Evolutionary conservation across 2,113 vertebrate species (phyloP).

Genomic region (Zapus hudsonius): DNA sequence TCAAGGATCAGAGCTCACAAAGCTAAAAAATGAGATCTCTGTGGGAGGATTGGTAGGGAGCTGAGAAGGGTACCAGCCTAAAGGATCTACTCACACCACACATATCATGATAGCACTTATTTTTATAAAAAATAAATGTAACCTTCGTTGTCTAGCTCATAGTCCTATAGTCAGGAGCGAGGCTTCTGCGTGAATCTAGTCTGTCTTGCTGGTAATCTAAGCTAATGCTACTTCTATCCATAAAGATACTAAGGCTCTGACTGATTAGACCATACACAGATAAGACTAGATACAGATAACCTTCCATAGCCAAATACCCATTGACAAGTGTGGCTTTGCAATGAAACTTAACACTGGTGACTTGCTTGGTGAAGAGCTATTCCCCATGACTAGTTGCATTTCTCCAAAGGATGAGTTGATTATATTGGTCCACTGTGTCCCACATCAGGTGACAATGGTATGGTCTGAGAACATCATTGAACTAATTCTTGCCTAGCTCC

Average conservation of each 20-base stretch:
- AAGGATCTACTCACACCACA: too few relatives aligned
- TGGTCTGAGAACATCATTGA: background rate
- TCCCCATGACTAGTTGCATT: background rate
- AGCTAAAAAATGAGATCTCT: background rate
- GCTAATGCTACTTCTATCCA: background rate
- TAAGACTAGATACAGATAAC: background rate
- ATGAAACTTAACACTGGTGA: background rate
- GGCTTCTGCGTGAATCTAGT: background rate
- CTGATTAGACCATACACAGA: background rate
- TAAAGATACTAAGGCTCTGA: background rate
- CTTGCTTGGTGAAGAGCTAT: background rate
- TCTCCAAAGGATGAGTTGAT: background rate
- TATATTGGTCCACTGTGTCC: background rate
- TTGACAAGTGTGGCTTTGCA: background rate
- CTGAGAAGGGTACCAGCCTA: background rate
- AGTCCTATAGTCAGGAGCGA: background rate
- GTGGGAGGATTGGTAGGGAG: background rate
- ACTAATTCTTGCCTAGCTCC: background rate
- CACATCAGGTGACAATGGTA: background rate
- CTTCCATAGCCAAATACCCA: background rate
- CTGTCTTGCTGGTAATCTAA: background rate
- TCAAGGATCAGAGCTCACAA: background rate
- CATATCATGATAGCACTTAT: too few relatives aligned
- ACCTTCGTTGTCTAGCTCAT: background rate
- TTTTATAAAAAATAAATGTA: background rate